phyloP scores from a whole-genome alignment of 1,140 invertebrate genomes.

The Alviniconcha marisindica region DNA sequence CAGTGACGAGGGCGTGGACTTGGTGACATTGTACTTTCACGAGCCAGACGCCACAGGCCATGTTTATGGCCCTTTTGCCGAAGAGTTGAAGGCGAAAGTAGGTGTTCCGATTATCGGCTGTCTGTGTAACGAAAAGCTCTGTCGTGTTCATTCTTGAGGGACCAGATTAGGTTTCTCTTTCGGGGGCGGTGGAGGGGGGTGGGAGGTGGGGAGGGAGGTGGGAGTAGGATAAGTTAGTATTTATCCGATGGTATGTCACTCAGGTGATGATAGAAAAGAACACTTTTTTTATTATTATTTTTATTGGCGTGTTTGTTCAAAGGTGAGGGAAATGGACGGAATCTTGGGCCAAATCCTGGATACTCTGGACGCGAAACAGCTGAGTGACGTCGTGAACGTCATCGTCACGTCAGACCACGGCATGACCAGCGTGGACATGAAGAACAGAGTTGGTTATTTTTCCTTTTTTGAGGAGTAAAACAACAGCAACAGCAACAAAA shows the following conservation, averaged over 20 bases:
- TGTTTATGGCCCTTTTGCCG: constrained; percentile 62
- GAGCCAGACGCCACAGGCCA: constrained; percentile 82
- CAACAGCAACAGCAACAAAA: not conserved
- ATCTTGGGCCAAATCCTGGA: constrained; percentile 63
- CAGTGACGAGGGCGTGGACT: constrained; percentile 77
- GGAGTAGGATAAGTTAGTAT: constrained; percentile 77
- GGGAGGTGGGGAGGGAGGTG: constrained; percentile 44
- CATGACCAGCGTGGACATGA: constrained; percentile 80
- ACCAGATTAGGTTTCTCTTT: no score
- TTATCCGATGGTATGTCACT: constrained; percentile 81
- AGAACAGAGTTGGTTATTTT: constrained; percentile 44
- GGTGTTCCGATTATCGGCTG: no score
- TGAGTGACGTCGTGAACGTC: constrained; percentile 82
- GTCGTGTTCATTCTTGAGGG: no score
- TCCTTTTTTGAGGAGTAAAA: not conserved
- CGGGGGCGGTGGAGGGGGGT: constrained; percentile 26
- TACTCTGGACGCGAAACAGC: constrained; percentile 51
- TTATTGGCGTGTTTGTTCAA: constrained; percentile 85
- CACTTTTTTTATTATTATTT: no score
- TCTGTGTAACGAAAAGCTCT: no score
- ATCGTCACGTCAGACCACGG: constrained; percentile 87
- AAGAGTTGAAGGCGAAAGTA: constrained; percentile 57
- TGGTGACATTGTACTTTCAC: constrained; percentile 84
- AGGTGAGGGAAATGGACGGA: constrained; percentile 54
- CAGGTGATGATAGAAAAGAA: constrained; percentile 79